Percentiles rank a stretch among this genome's conserved stretches.
Evolutionary conservation across 2,113 vertebrate species (phyloP).

Genomic region (Mixornis gularis): DNA sequence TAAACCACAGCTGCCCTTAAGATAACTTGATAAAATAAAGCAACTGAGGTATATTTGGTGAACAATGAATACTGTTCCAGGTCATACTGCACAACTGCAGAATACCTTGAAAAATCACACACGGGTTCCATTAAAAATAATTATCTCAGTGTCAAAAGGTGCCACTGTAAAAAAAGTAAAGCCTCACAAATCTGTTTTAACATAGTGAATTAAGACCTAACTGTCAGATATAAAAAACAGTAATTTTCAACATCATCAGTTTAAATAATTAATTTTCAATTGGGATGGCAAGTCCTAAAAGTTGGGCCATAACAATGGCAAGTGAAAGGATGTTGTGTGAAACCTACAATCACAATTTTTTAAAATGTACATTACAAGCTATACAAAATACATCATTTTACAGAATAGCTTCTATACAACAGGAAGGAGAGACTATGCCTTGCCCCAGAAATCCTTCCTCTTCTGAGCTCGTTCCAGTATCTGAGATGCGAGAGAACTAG

Average conservation of each 20-base stretch:
- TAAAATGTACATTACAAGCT: neutral
- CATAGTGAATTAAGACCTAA: neutral
- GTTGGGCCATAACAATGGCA: neutral
- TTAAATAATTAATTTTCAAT: neutral
- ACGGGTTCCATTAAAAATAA: neutral
- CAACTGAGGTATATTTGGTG: neutral
- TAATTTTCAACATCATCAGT: neutral
- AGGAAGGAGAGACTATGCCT: slow-evolving; percentile 50
- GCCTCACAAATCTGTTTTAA: neutral
- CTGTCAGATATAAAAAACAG: neutral
- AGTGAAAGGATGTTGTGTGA: neutral
- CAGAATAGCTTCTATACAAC: neutral
- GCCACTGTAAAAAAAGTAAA: neutral
- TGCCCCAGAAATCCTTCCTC: slow-evolving; percentile 83
- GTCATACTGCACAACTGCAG: neutral
- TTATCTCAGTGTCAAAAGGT: neutral
- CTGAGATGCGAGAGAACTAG: slow-evolving; percentile 79
- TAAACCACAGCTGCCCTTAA: neutral
- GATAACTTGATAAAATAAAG: neutral
- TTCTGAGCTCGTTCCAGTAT: slow-evolving; percentile 80
- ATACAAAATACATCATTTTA: neutral
- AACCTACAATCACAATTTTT: neutral
- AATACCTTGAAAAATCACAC: neutral
- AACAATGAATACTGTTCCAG: neutral
- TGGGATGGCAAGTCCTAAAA: neutral